These are phyloP conservation scores for Hippocampus abdominalis DNA, from an alignment of 2,113 vertebrate genomes.

Conservation along the genomic window DNA sequence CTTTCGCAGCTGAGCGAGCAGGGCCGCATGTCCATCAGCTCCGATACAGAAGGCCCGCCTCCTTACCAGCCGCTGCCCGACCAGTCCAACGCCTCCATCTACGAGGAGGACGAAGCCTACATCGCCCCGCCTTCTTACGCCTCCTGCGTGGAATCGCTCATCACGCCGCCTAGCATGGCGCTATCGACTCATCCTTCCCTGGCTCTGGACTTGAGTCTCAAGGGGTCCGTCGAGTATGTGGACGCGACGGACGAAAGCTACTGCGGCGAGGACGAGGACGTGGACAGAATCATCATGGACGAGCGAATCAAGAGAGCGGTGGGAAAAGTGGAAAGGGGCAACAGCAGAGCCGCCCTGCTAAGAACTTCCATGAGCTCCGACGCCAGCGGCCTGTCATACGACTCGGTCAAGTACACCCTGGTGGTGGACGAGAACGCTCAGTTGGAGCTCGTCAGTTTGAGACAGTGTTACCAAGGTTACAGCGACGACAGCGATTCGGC, in stretches of 20 bases:
- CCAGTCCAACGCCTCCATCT: constrained; percentile 86
- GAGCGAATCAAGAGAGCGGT: constrained; percentile 29
- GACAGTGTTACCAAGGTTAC: constrained; percentile 91
- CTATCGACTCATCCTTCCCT: constrained; percentile 37
- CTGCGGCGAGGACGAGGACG: constrained; percentile 64
- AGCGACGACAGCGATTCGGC: constrained; percentile 94
- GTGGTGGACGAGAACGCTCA: constrained; percentile 95
- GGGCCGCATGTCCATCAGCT: constrained; percentile 91
- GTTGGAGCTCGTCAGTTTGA: constrained; percentile 91
- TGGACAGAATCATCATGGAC: constrained; percentile 58
- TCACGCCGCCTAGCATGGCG: constrained; percentile 51
- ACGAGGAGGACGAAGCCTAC: constrained; percentile 85
- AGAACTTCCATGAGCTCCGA: constrained; percentile 88
- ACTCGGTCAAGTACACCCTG: constrained; percentile 94
- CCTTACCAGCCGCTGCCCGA: constrained; percentile 78
- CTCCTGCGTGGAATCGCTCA: constrained; percentile 68
- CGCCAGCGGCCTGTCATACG: constrained; percentile 91
- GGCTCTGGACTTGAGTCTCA: constrained; percentile 56
- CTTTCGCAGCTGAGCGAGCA: constrained; percentile 81
- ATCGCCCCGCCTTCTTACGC: constrained; percentile 62
- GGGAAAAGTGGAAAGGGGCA: constrained; percentile 25
- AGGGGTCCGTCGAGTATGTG: constrained; percentile 60
- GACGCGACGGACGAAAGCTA: constrained; percentile 63
- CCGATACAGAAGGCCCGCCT: constrained; percentile 82
- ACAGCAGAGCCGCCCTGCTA: constrained; percentile 35